Conservation (phyloP, 2,797 vertebrate genomes). For the Phataginus tricuspis region DNA sequence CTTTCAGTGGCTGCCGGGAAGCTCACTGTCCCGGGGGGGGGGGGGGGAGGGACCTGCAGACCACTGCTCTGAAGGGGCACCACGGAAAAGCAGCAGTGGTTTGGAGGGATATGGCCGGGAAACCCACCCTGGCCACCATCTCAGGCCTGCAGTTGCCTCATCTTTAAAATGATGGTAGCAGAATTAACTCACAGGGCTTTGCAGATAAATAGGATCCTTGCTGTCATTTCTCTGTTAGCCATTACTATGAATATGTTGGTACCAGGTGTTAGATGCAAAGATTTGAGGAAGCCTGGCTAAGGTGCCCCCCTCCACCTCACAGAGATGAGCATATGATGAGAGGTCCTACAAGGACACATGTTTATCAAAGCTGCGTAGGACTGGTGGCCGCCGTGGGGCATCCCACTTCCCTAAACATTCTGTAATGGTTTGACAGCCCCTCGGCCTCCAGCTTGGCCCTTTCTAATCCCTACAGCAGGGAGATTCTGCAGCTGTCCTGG, state of each 20-base stretch:
- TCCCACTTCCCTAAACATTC: too few species aligned
- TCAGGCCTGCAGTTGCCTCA: neutral
- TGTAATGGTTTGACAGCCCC: neutral
- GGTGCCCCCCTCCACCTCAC: neutral
- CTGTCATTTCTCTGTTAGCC: neutral
- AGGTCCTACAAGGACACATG: neutral
- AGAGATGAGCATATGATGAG: neutral
- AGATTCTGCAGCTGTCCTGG: neutral
- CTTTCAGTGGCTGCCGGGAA: neutral
- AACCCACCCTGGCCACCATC: rapidly evolving
- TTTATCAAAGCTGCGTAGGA: neutral
- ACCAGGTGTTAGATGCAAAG: neutral
- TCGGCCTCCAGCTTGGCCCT: neutral
- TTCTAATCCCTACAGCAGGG: neutral
- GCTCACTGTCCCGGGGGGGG: neutral
- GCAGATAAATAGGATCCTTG: neutral
- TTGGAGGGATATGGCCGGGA: too few species aligned
- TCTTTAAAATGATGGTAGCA: rapidly evolving
- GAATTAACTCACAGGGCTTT: too few species aligned
- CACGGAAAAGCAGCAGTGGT: rapidly evolving
- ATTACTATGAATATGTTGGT: too few species aligned
- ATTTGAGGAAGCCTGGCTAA: neutral
- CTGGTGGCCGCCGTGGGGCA: neutral
- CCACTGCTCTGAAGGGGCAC: neutral
- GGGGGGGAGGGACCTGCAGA: too few species aligned